phyloP scores from a whole-genome alignment of 2,888 invertebrate genomes.

The Macrostomum cliftonense region DNA sequence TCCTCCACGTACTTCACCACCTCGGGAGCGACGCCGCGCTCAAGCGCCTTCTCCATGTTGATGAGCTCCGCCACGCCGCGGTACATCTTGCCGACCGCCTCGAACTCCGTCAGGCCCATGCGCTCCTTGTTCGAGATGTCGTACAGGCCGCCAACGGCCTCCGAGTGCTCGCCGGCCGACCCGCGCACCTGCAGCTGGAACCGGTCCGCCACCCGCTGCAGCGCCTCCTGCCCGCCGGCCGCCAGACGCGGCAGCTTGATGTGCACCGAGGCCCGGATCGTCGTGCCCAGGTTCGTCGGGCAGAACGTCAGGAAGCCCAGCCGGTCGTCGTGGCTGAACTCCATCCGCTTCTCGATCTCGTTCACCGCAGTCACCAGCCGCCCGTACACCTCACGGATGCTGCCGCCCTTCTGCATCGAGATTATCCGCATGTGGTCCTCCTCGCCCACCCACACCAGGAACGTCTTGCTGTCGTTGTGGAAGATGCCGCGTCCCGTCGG shows the following conservation, averaged over 20 bases:
- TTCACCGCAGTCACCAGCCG: conserved; percentile 36
- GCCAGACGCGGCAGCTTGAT: conserved; percentile 56
- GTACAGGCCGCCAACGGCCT: conserved; percentile 75
- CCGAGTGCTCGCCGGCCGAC: conserved; percentile 11
- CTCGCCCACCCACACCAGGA: conserved; percentile 78
- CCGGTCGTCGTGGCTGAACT: conserved; percentile 53
- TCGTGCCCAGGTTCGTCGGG: conserved; percentile 65
- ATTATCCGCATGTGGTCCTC: conserved; percentile 71
- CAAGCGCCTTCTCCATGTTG: too few relatives aligned
- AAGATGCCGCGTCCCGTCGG: conserved; percentile 78
- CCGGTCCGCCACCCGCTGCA: conserved; percentile 58
- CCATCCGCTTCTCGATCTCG: conserved; percentile 19
- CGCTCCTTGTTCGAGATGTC: conserved; percentile 61
- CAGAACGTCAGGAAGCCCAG: conserved; percentile 66
- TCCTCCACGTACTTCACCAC: too few relatives aligned
- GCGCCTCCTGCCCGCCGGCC: conserved; percentile 55
- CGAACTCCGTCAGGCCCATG: conserved; percentile 54
- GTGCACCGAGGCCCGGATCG: conserved; percentile 89
- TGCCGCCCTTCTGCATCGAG: conserved; percentile 47
- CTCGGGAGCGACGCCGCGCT: too few relatives aligned
- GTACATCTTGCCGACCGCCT: conserved; percentile 60
- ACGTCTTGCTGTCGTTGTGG: conserved; percentile 54
- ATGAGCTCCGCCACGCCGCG: too few relatives aligned
- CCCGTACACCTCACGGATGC: conserved; percentile 23
- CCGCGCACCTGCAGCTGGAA: conserved; percentile 54